These are phyloP conservation scores for Microctonus hyperodae DNA, from an alignment of 2,888 invertebrate genomes.

Conservation along the genomic window DNA sequence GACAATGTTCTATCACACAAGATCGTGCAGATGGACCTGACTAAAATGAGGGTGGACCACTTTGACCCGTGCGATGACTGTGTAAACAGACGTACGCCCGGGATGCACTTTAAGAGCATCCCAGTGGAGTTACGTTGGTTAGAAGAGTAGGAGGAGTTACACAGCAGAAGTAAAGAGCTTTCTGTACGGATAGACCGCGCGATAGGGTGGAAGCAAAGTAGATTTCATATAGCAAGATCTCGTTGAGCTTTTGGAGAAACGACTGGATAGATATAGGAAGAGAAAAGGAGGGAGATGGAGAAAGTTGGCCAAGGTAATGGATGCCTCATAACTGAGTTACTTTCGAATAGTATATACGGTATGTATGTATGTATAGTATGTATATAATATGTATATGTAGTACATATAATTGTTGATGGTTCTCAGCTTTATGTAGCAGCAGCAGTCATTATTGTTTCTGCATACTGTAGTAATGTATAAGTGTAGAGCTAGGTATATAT, in stretches of 20 bases:
- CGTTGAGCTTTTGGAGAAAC: slow-evolving; percentile 6
- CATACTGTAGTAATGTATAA: not conserved
- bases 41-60: slow-evolving; percentile 18
- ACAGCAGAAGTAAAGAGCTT: slow-evolving; percentile 32
- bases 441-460: not conserved
- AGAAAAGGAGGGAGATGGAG: not conserved
- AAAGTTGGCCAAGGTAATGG: slow-evolving; percentile 50
- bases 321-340: slow-evolving; percentile 54
- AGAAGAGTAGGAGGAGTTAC: slow-evolving; percentile 23
- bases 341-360: slow-evolving; percentile 34
- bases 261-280: slow-evolving; percentile 9
- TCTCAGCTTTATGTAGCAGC: not conserved
- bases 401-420: not conserved
- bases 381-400: not conserved
- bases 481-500: too few relatives aligned
- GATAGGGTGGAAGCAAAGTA: slow-evolving; percentile 4
- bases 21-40: not conserved
- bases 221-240: slow-evolving; percentile 16
- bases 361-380: too few relatives aligned
- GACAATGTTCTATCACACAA: not conserved
- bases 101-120: slow-evolving; percentile 43
- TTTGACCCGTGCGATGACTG: slow-evolving; percentile 48
- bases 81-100: slow-evolving; percentile 40
- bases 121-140: slow-evolving; percentile 40
- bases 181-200: not conserved